Base-by-base conservation (phyloP, 2,113 vertebrate genomes). In the Embiotoca jacksoni region DNA sequence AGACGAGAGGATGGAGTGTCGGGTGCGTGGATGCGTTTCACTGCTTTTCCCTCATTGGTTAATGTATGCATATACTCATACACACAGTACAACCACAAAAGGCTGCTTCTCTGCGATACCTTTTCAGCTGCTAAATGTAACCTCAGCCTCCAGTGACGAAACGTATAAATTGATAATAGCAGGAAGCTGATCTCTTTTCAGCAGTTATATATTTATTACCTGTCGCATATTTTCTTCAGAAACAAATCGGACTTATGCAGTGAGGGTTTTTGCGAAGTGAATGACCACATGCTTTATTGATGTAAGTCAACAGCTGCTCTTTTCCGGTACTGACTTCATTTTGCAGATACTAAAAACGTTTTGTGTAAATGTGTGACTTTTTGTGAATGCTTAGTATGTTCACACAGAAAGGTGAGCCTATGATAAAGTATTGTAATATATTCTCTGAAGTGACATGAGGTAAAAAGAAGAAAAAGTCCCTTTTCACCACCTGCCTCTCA, bases 201-300 rank as follows among this genome's bases (percentile, higher is more conserved):
- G 23, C 13, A 16, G n/a, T 64, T 53, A 52, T 35, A 53, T 23
- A 47, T 11, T 52, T 52, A n/a, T 52, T 23, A 3, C 35, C 41
- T 2, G 32, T 35, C 56, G 75, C 53, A 50, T 16, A 7, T 23
- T 68, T 6, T 44, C 10, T 41, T 41, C 37, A 32, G 16, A 16
- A 15, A 16, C 4, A n/a, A n/a, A 68, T 62, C 4, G 39, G n/a
- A 32, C 30, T 7, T 33, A 7, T 57, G 31, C 56, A 36, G 50
- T 66, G 56, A 32, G 3, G 10, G 37, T 53, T 35, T 50, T 14
- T 58, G 33, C 66, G 56, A 56, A 32, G n/a, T 64, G 52, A 76
- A 79, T 84, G 74, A 61, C 55, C 35, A 35, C n/a, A 82, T 61
- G 78, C 81, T 83, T 90, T 90, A 85, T 82, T 80, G 11, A 88